Evolutionary conservation across 2,113 vertebrate genomes (phyloP), one percentile per base, ranked within the genome.

Genomic region (Rhizomys pruinosus): DNA sequence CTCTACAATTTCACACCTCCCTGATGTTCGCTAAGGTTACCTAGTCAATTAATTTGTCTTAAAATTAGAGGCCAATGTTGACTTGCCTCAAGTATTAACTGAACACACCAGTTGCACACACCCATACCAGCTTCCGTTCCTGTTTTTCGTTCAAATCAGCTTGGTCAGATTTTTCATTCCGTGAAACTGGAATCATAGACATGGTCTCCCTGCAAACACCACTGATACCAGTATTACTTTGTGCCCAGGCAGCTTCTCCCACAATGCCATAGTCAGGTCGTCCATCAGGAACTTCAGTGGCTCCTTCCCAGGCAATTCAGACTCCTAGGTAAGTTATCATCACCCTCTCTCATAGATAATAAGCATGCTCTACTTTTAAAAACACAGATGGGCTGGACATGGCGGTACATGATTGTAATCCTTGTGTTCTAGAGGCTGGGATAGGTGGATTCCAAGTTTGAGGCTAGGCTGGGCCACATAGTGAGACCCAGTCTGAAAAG

Each of bases 21-120:
- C 25, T 44, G 20, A 16, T 79, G 77, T 68, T 87, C 7, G 10
- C 29, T 5, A 3, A 7, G 25, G 5, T 79, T 59, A 39, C 32
- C 4, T 29, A 91, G 7, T 37, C 47, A 88, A 29, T 78, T 84
- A 79, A 37, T 87, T 8, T 71, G 42, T 27, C 57, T 94, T 66
- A 90, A 66, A 68, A 8, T 88, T 73, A 27, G 82, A 81, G 92
- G 34, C 23, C n/a, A 17, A 72, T 81, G 37, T 61, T 96, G 84
- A 77, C 32, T 74, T 73, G 55, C 71, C 68, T 81, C 63, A 81
- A 59, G 82, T 81, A 2, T 57, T 69, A 87, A 79, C 76, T 68
- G 74, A 87, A 84, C 44, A n/a, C 88, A 27, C 37, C 47, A 19
- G 37, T 32, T 79, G 20, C 61, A 72, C 68, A 22, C 10, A 68